Evolutionary conservation across 2,113 vertebrate genomes (phyloP), one percentile per base, ranked within the genome.

Genomic region (Hippocampus guttulatus): DNA sequence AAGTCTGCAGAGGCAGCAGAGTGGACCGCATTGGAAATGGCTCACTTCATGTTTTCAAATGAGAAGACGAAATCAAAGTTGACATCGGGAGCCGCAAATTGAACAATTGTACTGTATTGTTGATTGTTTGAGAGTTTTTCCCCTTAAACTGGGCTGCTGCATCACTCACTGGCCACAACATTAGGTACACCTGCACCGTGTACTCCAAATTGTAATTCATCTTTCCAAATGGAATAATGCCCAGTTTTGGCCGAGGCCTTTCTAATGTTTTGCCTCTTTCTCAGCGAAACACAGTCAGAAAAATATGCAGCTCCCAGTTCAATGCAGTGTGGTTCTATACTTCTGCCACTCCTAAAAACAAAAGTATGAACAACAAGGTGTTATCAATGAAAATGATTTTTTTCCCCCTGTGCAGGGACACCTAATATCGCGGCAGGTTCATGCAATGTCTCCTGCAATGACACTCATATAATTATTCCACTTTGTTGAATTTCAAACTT

Each of bases 61-160:
- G 87, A 89, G 88, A 75, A 69, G 71, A 60, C 63, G 73, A 83
- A 78, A 78, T 84, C 85, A 81, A 91, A 89, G 85, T 75, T 82
- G 86, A 90, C 80, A 87, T 86, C 81, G 85, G 60, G 16, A 49
- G 16, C 47, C 47, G 5, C 49, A 20, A 45, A 11, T 45, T 45
- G n/a, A n/a, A 55, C 20, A 23, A 21, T 9, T 33, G 30, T 55
- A 10, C 21, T 23, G 21, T n/a, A n/a, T n/a, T 23, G 55, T 25
- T 3, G 14, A 14, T 4, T 55, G 21, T 23, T 23, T 21, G 3
- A 11, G 7, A 23, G 6, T 25, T 15, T 58, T 58, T 23, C 23
- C 20, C 9, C 1, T 23, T n/a, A 3, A 12, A 57, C 55, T 57
- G 54, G 21, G 10, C 23, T 57, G 1, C 11, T 11, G n/a, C 10